Conservation (phyloP, 2,113 vertebrate genomes). For the Aphelocoma coerulescens region DNA sequence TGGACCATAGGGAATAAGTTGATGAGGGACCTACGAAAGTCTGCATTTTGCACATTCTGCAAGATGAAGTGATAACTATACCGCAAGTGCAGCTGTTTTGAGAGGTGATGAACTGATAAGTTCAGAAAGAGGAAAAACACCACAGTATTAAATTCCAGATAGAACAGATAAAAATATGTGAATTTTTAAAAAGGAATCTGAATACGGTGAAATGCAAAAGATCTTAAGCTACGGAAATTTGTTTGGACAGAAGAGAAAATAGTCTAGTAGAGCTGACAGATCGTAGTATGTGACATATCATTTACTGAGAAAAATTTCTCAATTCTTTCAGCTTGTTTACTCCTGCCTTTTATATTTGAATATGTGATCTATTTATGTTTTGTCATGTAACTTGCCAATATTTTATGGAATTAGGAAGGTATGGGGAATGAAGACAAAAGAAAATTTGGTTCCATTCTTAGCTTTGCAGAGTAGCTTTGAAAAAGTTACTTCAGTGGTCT, state of each 20-base stretch:
- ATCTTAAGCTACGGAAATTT: not conserved
- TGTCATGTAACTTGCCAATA: not conserved
- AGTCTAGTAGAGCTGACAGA: not conserved
- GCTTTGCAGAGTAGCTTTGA: not conserved
- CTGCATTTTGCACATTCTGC: constrained; percentile 19
- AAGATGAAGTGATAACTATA: not conserved
- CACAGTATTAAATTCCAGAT: not conserved
- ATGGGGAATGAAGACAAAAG: not conserved
- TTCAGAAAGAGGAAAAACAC: not conserved
- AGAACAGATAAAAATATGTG: not conserved
- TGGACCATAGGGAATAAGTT: not conserved
- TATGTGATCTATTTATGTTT: not conserved
- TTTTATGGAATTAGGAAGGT: not conserved
- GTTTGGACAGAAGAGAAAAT: not conserved
- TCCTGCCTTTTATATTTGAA: not conserved
- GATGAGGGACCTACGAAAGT: not conserved
- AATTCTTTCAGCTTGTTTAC: not conserved
- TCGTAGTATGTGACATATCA: not conserved
- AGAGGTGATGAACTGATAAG: not conserved
- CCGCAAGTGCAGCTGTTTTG: not conserved
- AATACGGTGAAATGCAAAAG: fast-evolving
- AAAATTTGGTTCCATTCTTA: not conserved
- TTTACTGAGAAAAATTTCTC: not conserved
- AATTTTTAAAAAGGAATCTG: not conserved
- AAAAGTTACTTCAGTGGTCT: not conserved